A percentile compares a stretch with the other conserved stretches of the same genome.
Evolutionary conservation across 2,888 invertebrate species (phyloP).

Genomic region (Paralinhomoeus sp.): DNA sequence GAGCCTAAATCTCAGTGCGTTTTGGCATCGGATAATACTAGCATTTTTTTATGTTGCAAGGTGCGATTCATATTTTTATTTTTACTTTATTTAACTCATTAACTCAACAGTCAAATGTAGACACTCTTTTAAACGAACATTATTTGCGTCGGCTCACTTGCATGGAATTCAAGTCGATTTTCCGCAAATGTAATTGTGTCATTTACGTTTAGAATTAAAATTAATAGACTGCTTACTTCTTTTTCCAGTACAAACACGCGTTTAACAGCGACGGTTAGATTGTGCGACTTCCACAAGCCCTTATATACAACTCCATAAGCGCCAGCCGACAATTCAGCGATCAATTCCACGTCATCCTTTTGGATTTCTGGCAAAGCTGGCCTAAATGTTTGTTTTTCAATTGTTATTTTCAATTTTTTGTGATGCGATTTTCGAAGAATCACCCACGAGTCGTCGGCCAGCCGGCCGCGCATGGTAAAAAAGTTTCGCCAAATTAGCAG

Average conservation of each 20-base stretch:
- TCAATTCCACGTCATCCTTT: too few relatives aligned
- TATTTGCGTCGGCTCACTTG: neutral
- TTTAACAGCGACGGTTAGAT: conserved; percentile 28
- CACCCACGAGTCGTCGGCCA: too few relatives aligned
- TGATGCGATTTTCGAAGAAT: too few relatives aligned
- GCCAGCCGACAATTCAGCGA: too few relatives aligned
- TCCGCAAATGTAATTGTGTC: too few relatives aligned
- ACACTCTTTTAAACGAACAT: neutral
- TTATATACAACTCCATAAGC: conserved; percentile 29
- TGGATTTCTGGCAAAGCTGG: too few relatives aligned
- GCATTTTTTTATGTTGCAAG: too few relatives aligned
- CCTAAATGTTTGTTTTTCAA: too few relatives aligned
- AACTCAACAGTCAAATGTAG: neutral
- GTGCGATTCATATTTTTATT: neutral
- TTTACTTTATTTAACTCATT: neutral
- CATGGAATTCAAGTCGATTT: neutral
- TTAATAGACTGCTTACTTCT: conserved; percentile 18
- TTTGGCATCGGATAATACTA: too few relatives aligned
- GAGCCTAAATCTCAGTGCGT: conserved; percentile 22
- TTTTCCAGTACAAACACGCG: conserved; percentile 27
- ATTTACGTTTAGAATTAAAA: neutral
- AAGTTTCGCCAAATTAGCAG: too few relatives aligned
- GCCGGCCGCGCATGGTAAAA: too few relatives aligned
- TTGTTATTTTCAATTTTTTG: too few relatives aligned
- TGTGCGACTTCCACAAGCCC: conserved; percentile 26